Percentiles rank a stretch among this genome's conserved stretches.
These are phyloP conservation scores for Meteorus sp. DNA, from an alignment of 1,140 invertebrate genomes.

Conservation along the genomic window DNA sequence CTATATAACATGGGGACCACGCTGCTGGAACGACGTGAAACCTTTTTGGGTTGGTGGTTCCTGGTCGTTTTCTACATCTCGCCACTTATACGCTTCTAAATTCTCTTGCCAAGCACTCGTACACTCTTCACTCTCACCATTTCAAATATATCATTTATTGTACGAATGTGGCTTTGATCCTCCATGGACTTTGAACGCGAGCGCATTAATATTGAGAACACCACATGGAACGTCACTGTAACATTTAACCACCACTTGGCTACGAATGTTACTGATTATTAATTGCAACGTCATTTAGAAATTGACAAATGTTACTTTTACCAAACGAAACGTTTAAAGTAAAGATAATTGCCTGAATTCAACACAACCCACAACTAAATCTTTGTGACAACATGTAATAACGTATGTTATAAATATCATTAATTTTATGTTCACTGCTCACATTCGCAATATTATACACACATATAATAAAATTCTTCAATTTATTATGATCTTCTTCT, in stretches of 20 bases:
- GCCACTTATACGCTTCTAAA: slow-evolving; percentile 11
- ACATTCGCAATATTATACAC: too few relatives aligned
- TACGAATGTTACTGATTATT: slow-evolving; percentile 16
- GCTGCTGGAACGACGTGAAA: slow-evolving; percentile 15
- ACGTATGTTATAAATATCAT: too few relatives aligned
- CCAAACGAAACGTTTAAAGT: too few relatives aligned
- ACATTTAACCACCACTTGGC: slow-evolving; percentile 24
- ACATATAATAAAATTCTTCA: not conserved
- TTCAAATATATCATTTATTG: slow-evolving; percentile 26
- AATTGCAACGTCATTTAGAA: not conserved
- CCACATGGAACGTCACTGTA: slow-evolving; percentile 21
- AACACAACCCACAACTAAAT: too few relatives aligned
- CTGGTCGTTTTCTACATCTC: slow-evolving; percentile 17
- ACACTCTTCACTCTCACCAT: slow-evolving; percentile 16
- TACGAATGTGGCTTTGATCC: slow-evolving; percentile 34
- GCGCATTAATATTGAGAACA: slow-evolving; percentile 37
- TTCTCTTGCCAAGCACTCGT: not conserved
- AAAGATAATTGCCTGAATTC: too few relatives aligned
- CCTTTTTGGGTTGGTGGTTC: slow-evolving; percentile 38
- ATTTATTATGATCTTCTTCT: not conserved
- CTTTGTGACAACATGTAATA: too few relatives aligned
- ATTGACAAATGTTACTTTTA: not conserved
- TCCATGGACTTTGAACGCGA: slow-evolving; percentile 34
- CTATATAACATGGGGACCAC: not conserved
- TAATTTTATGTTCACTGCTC: too few relatives aligned